Base-by-base conservation (phyloP, 37 sponge, comb jelly and placozoan genomes). In the Lycopodina hypogea region DNA sequence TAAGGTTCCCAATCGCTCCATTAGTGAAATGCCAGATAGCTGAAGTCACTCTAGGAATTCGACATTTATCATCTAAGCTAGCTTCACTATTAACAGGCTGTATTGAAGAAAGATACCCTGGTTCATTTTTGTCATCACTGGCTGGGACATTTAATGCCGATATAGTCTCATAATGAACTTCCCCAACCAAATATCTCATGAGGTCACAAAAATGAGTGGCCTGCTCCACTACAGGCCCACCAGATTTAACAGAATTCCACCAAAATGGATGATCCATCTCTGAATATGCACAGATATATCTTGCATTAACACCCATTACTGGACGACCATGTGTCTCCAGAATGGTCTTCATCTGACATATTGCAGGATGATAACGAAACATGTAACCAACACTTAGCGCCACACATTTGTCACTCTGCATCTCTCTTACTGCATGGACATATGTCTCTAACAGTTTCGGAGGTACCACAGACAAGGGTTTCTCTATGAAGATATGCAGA, bases 141-240 rank as follows among this genome's bases (percentile, higher is more conserved):
- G 82, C 58, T 12, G 80, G 83, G 17, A 93, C 71, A 68, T 42
- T 28, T 15, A 73, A 24, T 0, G 82, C 84, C 11, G 53, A 48
- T 15, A 90, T 35, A 1, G 78, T 45, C 12, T 38, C 56, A 0
- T 34, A 0, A 2, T 26, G 1, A 1, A 84, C 88, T 26, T 92
- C 88, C 11, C 94, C 94, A 24, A 71, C 94, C 52, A 93, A 52
- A 39, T 83, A 93, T 21, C 94, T 74, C 29, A 89, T 38, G 33
- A 93, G 76, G 59, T 93, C 94, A 77, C 94, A 93, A 60, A 93
- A 93, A 68, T 93, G 94, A 30, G 94, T 93, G 12, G 90, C 94
- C 75, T 93, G 94, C 67, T 93, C 94, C n/a, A 93, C 88, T 56
- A 93, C 86, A 18, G 94, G 94, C 11, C 94, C 94, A 2, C 90